Conservation (phyloP, 2,888 invertebrate species). For the Synanthedon formicaeformis region DNA sequence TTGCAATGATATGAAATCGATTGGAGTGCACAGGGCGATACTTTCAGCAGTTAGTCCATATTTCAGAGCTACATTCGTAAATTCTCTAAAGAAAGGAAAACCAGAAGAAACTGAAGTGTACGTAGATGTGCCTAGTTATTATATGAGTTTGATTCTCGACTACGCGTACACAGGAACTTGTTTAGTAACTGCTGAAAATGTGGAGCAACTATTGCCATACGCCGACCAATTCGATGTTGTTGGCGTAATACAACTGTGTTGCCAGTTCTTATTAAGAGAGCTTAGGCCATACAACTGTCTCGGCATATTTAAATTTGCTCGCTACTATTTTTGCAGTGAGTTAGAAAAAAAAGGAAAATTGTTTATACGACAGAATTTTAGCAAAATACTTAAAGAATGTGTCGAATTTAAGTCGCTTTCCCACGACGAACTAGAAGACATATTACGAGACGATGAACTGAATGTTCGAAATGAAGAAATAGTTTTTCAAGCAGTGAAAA, state of each 20-base stretch:
- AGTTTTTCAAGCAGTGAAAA: constrained; percentile 79
- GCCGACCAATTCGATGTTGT: constrained; percentile 81
- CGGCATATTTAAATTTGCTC: constrained; percentile 77
- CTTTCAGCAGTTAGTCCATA: constrained; percentile 80
- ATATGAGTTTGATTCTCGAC: constrained; percentile 77
- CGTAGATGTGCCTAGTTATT: constrained; percentile 70
- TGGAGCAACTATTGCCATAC: constrained; percentile 75
- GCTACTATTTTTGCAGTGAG: constrained; percentile 77
- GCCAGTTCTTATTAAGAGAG: constrained; percentile 74
- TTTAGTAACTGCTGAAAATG: constrained; percentile 73
- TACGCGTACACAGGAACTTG: constrained; percentile 81
- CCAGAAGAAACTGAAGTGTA: constrained; percentile 72
- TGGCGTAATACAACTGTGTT: constrained; percentile 78
- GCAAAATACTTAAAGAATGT: constrained; percentile 72
- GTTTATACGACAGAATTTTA: constrained; percentile 72
- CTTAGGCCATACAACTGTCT: constrained; percentile 77
- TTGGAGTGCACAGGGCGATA: constrained; percentile 77
- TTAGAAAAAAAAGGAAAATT: constrained; percentile 72
- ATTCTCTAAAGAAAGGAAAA: constrained; percentile 73
- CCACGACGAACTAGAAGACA: constrained; percentile 72
- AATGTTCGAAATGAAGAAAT: constrained; percentile 80
- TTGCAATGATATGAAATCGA: constrained; percentile 72
- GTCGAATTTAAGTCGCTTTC: constrained; percentile 73
- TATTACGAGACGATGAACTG: constrained; percentile 77
- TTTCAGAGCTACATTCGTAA: constrained; percentile 79